These are phyloP conservation scores for Coranthus polyacanthus DNA, from an alignment of 2,797 vertebrate genomes.

Conservation along the genomic window DNA sequence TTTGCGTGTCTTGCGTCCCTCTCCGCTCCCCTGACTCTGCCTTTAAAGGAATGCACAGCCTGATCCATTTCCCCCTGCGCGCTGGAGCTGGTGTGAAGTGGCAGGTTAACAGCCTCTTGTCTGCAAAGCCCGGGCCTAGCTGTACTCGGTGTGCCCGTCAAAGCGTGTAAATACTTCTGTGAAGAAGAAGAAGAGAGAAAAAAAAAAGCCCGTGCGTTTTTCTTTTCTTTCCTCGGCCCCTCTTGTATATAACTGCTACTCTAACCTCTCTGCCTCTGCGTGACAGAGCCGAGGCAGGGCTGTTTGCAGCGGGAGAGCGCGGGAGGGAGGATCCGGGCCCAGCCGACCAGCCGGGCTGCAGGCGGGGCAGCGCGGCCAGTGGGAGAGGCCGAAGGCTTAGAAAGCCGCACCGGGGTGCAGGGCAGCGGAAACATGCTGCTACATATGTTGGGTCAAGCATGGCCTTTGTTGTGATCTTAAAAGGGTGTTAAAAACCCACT, in stretches of 20 bases:
- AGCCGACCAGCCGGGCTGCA: conserved; percentile 76
- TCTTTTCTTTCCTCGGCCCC: conserved; percentile 72
- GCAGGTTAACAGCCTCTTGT: conserved; percentile 91
- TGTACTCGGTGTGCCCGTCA: conserved; percentile 86
- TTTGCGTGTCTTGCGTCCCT: no score
- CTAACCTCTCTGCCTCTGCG: conserved; percentile 88
- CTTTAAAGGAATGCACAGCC: no score
- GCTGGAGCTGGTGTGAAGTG: conserved; percentile 87
- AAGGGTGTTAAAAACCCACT: conserved; percentile 92
- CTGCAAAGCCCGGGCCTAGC: conserved; percentile 59
- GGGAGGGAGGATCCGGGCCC: conserved; percentile 84
- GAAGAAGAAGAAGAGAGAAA: conserved; percentile 1
- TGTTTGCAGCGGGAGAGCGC: conserved; percentile 85
- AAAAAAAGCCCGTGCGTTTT: conserved; percentile 77
- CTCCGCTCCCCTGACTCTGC: no score
- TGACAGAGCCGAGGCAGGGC: conserved; percentile 77
- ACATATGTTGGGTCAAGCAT: conserved; percentile 95
- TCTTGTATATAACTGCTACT: conserved; percentile 86
- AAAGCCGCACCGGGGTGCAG: conserved; percentile 83
- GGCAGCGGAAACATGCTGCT: conserved; percentile 89
- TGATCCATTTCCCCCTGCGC: no score
- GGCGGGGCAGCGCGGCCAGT: conserved; percentile 80
- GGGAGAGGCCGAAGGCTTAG: conserved; percentile 74
- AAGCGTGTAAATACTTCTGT: conserved; percentile 89
- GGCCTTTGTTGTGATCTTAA: conserved; percentile 89